A percentile compares a stretch with the other conserved stretches of the same genome.
phyloP scores from a whole-genome alignment of 1,140 invertebrate species.

The Orchesella cincta region DNA sequence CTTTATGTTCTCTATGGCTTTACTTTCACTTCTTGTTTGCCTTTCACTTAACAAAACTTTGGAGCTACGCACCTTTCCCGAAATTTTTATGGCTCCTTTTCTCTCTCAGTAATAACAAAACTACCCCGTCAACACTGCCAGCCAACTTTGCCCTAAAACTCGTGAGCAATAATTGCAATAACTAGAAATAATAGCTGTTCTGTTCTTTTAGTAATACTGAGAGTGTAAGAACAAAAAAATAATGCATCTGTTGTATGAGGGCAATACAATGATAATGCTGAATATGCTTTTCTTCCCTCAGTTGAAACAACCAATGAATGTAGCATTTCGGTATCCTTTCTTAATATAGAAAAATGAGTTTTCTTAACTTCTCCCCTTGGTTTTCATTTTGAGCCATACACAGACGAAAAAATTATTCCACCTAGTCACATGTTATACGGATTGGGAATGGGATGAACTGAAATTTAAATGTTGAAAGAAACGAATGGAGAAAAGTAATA shows the following conservation, averaged over 20 bases:
- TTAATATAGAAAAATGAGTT: neutral
- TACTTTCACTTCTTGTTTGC: conserved; percentile 1
- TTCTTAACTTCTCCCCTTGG: neutral
- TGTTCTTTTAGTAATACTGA: neutral
- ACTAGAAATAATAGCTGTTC: neutral
- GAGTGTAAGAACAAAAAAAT: neutral
- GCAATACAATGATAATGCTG: too few relatives aligned
- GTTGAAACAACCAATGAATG: too few relatives aligned
- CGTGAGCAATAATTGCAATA: neutral
- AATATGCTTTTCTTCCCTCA: too few relatives aligned
- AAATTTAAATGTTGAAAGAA: neutral
- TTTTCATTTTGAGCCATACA: neutral
- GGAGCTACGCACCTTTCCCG: too few relatives aligned
- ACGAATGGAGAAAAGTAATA: neutral
- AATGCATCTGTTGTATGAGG: neutral
- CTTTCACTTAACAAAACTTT: neutral
- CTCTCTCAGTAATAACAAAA: neutral
- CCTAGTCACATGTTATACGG: neutral
- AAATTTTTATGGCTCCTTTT: neutral
- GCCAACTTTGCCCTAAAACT: too few relatives aligned
- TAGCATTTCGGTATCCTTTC: too few relatives aligned
- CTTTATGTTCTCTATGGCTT: neutral
- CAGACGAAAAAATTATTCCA: neutral
- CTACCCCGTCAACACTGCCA: neutral
- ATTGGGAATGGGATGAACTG: too few relatives aligned